Conservation (phyloP, 2,888 invertebrate genomes). For the Plagiodera versicolora region DNA sequence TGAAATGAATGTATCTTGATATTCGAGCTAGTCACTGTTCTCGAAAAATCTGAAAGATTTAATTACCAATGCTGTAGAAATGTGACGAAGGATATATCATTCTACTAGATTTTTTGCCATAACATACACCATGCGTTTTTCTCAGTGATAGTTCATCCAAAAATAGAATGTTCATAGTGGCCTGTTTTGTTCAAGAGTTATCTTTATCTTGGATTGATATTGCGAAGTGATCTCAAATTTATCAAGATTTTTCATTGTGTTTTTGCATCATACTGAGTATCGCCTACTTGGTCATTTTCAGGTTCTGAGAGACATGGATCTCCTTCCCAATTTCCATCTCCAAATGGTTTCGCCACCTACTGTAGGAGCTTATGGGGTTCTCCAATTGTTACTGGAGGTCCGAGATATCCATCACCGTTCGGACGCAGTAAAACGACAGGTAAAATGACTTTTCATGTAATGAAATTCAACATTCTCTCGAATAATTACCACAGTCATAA, state of each 20-base stretch:
- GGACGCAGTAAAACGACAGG: constrained; percentile 43
- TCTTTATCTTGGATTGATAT: too few species aligned
- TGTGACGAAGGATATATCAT: constrained; percentile 34
- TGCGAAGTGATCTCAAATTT: too few species aligned
- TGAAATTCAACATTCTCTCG: too few species aligned
- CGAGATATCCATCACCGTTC: constrained; percentile 45
- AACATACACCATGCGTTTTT: neutral
- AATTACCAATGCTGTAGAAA: constrained; percentile 36
- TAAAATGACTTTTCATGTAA: too few species aligned
- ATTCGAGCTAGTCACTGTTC: constrained; percentile 15
- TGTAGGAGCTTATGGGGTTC: constrained; percentile 52
- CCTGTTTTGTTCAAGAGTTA: neutral
- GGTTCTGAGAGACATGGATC: constrained; percentile 36
- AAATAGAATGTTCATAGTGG: neutral
- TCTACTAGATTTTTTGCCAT: constrained; percentile 30
- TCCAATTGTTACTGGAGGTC: constrained; percentile 46
- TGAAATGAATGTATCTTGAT: constrained; percentile 23
- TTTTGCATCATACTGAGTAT: too few species aligned
- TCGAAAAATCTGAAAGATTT: constrained; percentile 36
- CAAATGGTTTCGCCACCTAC: constrained; percentile 50
- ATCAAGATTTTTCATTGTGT: neutral
- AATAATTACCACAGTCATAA: too few species aligned
- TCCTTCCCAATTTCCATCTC: constrained; percentile 38
- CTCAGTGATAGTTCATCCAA: too few species aligned
- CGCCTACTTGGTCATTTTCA: constrained; percentile 22